A percentile compares a stretch with the other conserved stretches of the same genome.
These are phyloP conservation scores for Tringa solitaria DNA, from an alignment of 2,113 vertebrate species.

Conservation along the genomic window DNA sequence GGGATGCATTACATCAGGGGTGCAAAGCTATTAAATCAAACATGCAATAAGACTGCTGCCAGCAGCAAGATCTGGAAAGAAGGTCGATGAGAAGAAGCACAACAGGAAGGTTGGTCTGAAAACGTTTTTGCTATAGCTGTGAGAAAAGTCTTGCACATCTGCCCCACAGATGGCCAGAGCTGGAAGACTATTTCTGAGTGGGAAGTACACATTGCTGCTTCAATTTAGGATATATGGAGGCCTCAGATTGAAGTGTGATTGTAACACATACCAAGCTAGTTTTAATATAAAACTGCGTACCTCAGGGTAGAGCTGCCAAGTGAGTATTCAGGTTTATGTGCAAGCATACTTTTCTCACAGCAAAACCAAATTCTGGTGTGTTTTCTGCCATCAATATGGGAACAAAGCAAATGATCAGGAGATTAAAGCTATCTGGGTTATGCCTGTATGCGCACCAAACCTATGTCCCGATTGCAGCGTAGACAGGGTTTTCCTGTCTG, in stretches of 20 bases:
- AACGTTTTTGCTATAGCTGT: background rate
- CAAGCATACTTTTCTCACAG: background rate
- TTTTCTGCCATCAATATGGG: background rate
- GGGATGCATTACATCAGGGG: background rate
- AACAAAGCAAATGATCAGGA: background rate
- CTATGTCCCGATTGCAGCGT: background rate
- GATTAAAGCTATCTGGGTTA: background rate
- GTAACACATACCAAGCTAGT: background rate
- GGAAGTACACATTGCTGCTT: background rate
- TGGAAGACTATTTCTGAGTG: background rate
- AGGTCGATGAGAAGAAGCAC: background rate
- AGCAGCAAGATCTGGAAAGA: background rate
- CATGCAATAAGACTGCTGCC: background rate
- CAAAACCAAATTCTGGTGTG: background rate
- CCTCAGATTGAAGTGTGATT: background rate
- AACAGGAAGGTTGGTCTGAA: slow-evolving; percentile 25
- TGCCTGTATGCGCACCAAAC: background rate
- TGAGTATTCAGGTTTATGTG: background rate
- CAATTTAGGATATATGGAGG: background rate
- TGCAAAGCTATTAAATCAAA: slow-evolving; percentile 25
- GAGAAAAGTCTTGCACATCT: background rate
- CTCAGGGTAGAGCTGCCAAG: background rate
- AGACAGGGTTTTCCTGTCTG: background rate
- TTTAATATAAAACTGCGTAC: slow-evolving; percentile 13
- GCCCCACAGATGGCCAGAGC: slow-evolving; percentile 13